Evolutionary conservation across 2,113 vertebrate species (phyloP).

Genomic region (Callorhinus ursinus): DNA sequence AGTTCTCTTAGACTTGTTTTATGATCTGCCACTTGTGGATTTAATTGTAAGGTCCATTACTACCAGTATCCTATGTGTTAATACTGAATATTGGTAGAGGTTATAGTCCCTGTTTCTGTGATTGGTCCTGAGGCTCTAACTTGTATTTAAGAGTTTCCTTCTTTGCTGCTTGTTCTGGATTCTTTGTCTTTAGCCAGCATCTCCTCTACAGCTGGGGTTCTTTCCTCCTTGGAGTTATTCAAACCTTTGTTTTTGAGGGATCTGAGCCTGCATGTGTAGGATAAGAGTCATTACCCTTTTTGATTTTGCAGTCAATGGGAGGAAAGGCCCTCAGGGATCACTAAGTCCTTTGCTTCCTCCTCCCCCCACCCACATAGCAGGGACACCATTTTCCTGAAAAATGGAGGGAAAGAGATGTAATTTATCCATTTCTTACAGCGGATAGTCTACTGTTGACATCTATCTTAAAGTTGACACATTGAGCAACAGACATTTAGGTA

Average conservation of each 20-base stretch:
- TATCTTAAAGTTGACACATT: not conserved
- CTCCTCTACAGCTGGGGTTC: not conserved
- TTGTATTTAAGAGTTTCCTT: not conserved
- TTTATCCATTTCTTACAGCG: not conserved
- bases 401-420: not conserved
- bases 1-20: not conserved
- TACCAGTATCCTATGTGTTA: not conserved
- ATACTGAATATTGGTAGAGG: not conserved
- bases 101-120: no score
- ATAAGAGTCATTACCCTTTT: not conserved
- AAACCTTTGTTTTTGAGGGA: not conserved
- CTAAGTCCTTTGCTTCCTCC: no score
- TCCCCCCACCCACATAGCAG: fast-evolving
- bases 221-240: not conserved
- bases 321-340: not conserved
- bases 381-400: not conserved
- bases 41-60: not conserved
- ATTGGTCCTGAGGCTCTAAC: not conserved
- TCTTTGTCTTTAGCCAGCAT: not conserved
- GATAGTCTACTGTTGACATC: not conserved
- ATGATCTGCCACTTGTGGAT: not conserved
- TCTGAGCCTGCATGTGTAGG: not conserved
- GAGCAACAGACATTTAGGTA: not conserved
- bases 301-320: not conserved
- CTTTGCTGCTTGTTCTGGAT: not conserved